Evolutionary conservation across 2,888 invertebrate genomes (phyloP), one percentile per base, ranked within the genome.

Genomic region (Hirudinaria manillensis): DNA sequence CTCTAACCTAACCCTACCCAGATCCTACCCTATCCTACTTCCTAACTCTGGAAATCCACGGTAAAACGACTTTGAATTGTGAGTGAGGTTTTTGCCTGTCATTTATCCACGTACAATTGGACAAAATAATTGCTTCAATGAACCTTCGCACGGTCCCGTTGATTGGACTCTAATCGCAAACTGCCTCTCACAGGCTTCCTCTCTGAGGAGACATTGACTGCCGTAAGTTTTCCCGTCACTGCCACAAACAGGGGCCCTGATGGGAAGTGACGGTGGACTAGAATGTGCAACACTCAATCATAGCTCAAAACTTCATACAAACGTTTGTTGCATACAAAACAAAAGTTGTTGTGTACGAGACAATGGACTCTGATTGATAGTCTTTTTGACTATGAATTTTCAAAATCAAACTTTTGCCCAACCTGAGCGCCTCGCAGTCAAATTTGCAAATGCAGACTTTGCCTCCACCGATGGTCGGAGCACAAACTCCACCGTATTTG

Each of bases 181-280:
- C 85, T 93, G 93, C 80, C 90, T 89, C 82, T 91, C 90, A 86
- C 94, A 94, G 45, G 92, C 91, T 83, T 93, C 92, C 88, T 91
- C 90, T 84, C 91, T 90, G 91, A 93, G 91, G 73, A 91, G 90
- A 85, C 94, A 94, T 80, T 91, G 88, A 80, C 92, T 93, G 10
- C 91, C 88, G 83, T 94, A 93, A 75, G 90, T 89, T 79, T 89
- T 89, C 80, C 91, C 89, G 86, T 94, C 93, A 73, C 92, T 92
- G 13, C 93, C 93, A 86, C 93, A 94, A 71, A 93, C 92, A 0
- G 91, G 81, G 0, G 80, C 90, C 77, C 84, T 84, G 78, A 16
- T 24, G n/a, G 53, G 16, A 16, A 53, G 53, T 53, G 53, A 19
- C 16, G n/a, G n/a, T n/a, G 4, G 76, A 76, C 13, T 13, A 61